phyloP scores from a whole-genome alignment of 2,797 vertebrate species.

The Xenopus petersii region DNA sequence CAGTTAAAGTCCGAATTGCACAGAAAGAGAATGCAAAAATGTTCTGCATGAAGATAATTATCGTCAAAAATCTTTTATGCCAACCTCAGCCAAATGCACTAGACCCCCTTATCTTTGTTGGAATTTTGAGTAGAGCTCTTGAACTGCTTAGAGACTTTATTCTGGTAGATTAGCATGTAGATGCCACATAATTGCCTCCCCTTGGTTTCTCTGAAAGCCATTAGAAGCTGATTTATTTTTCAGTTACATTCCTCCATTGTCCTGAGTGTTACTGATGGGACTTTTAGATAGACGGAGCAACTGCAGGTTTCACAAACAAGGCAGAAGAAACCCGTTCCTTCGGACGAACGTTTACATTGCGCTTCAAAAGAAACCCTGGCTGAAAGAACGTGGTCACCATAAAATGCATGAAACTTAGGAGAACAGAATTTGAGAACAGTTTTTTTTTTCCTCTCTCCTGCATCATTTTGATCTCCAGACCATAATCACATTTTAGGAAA shows the following conservation, averaged over 20 bases:
- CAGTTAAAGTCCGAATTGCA: slow-evolving; percentile 54
- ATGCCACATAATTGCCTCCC: slow-evolving; percentile 92
- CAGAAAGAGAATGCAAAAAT: slow-evolving; percentile 65
- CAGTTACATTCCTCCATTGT: slow-evolving; percentile 71
- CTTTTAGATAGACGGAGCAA: slow-evolving; percentile 60
- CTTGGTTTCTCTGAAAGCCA: slow-evolving; percentile 84
- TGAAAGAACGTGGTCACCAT: slow-evolving; percentile 18
- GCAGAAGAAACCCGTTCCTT: slow-evolving; percentile 42
- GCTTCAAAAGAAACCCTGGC: slow-evolving; percentile 10
- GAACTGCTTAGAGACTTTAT: slow-evolving; percentile 83
- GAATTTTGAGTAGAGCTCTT: slow-evolving; percentile 89
- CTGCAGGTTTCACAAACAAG: slow-evolving; percentile 51
- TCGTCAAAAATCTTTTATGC: slow-evolving; percentile 86
- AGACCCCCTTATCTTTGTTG: slow-evolving; percentile 84
- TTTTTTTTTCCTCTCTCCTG: background rate
- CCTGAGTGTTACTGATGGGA: slow-evolving; percentile 70
- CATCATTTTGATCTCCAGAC: background rate
- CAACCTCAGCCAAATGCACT: slow-evolving; percentile 73
- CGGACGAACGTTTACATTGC: slow-evolving; percentile 35
- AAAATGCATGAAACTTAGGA: slow-evolving; percentile 2
- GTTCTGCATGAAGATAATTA: slow-evolving; percentile 71
- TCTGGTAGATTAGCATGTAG: slow-evolving; percentile 92
- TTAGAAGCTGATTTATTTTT: slow-evolving; percentile 84
- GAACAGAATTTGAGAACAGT: background rate
- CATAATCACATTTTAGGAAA: background rate